Base-by-base conservation (phyloP, 2,888 invertebrate genomes). In the Nycteola revayana region DNA sequence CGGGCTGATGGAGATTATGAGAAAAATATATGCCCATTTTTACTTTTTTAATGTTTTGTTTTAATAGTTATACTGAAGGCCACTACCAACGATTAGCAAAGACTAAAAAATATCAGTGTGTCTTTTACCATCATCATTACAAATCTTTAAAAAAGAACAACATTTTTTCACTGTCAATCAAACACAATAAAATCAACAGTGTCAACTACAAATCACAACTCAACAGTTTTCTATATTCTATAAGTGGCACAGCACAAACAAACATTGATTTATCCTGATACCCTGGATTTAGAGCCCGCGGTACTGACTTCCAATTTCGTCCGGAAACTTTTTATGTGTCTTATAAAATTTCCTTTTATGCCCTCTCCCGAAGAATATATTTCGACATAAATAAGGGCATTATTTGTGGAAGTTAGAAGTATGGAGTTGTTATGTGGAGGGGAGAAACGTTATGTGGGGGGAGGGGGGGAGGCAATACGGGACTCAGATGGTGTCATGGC, bases 231-330 rank as follows among this genome's bases (percentile, higher is more conserved):
- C 50, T n/a, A 34, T 63, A 49, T 60, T 28, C 51, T 58, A 64
- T 79, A 82, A 82, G 77, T 81, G 82, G 75, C 80, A 65, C 79
- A 83, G 64, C 63, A 62, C 70, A 69, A 70, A 76, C 80, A 78
- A 84, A 86, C 87, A 87, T 86, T 88, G 88, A 87, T 87, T 86
- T 87, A 87, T 87, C 81, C 79, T 84, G 85, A 86, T 84, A 85
- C 85, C 65, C 53, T 59, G 84, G 83, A 75, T 82, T 82, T 75
- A 66, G 67, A 63, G 57, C 36, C 23, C 37, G 60, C 66, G 5
- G 14, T 64, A 65, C 65, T 66, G 59, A 61, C 60, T 33, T 43
- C 65, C 65, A 63, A 61, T n/a, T 21, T 82, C 86, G 81, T 33
- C 59, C 64, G 67, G 65, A 70, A 75, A 81, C 73, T 82, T 86